Evolutionary conservation across 2,113 vertebrate species (phyloP), one percentile per base, ranked within the genome.

Genomic region (Podarcis muralis): DNA sequence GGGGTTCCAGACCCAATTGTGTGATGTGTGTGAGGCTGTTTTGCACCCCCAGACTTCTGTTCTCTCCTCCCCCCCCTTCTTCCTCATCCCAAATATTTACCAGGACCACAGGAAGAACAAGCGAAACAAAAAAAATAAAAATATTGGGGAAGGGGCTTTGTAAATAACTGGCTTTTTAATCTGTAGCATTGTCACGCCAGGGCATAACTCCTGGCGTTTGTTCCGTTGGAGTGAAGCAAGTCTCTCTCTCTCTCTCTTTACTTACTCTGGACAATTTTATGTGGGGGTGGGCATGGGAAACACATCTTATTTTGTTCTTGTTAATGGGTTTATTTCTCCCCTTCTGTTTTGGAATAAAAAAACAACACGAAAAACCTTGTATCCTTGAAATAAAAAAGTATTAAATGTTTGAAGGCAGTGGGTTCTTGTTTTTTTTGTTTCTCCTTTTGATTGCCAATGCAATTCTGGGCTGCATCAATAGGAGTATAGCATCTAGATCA

Each of bases 361-460:
- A n/a, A 53, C 2, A 80, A 6, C 23, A 87, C 27, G 48, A 84
- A 87, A 90, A 81, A 85, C 93, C 93, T 93, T 95, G 92, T 96
- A 95, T 83, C 93, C 95, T 92, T 93, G 86, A 30, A 93, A 93
- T 86, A 93, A 92, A 96, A 91, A 96, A 96, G 94, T 97, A 97
- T 97, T 97, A 97, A 96, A 97, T 92, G 95, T 93, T 53, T 68
- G 30, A 53, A 53, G 8, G n/a, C 4, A 1, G 48, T 22, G 5
- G 15, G 66, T n/a, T n/a, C 6, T 69, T 1, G 4, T 68, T 78
- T 32, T 69, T 1, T 22, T 77, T 1, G 23, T 40, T 27, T 8
- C 13, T 25, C 23, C 69, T 27, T 68, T 68, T 68, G 25, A 68
- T n/a, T n/a, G n/a, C n/a, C n/a, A n/a, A n/a, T n/a, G n/a, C n/a